phyloP scores from a whole-genome alignment of 1,140 invertebrate species.

The Tigriopus japonicus region DNA sequence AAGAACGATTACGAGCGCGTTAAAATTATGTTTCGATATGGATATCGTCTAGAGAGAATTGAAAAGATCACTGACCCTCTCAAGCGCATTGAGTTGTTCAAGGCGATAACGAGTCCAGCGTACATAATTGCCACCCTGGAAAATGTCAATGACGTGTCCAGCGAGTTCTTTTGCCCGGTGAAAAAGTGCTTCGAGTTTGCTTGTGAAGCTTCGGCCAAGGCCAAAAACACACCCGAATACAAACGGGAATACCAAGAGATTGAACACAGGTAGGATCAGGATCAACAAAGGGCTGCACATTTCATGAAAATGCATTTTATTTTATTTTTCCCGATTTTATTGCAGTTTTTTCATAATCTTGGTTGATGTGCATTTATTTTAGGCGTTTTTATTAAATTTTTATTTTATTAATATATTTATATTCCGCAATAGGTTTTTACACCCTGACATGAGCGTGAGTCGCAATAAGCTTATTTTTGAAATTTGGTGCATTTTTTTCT shows the following conservation, averaged over 20 bases:
- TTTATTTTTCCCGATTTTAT: too few species aligned
- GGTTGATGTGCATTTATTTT: too few species aligned
- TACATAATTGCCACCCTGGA: constrained; percentile 8
- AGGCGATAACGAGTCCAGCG: constrained; percentile 5
- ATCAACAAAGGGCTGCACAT: too few species aligned
- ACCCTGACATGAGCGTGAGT: too few species aligned
- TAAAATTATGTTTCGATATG: constrained; percentile 9
- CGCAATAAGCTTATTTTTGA: too few species aligned
- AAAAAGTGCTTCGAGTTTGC: constrained; percentile 11
- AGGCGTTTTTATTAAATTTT: too few species aligned
- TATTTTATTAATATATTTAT: too few species aligned
- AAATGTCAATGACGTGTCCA: constrained; percentile 8
- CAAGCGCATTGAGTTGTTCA: constrained; percentile 9
- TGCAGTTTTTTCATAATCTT: too few species aligned
- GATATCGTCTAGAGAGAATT: constrained; percentile 3
- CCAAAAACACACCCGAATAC: constrained; percentile 1
- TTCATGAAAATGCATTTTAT: too few species aligned
- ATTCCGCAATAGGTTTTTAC: too few species aligned
- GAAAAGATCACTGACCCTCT: constrained; percentile 7
- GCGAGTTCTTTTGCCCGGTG: constrained; percentile 10
- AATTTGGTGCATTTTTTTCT: too few species aligned
- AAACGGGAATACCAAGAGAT: constrained; percentile 8
- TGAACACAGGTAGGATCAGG: constrained; percentile 4
- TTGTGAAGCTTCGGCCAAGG: constrained; percentile 1
- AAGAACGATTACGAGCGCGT: constrained; percentile 5